phyloP scores from a whole-genome alignment of 2,888 invertebrate species.

The Pogonocherus hispidulus region DNA sequence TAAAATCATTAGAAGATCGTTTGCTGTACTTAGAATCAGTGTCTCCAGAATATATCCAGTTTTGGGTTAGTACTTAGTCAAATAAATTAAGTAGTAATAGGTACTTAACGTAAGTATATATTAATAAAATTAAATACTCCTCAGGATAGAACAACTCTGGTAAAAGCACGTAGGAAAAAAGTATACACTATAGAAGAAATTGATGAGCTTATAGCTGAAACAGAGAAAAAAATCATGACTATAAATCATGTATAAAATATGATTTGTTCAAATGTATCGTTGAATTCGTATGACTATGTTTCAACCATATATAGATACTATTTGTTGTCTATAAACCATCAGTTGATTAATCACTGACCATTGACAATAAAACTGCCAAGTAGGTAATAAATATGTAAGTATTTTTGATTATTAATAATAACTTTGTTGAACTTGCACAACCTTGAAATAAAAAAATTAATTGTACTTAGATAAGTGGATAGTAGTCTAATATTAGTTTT shows the following conservation, averaged over 20 bases:
- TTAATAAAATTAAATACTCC: constrained; percentile 34
- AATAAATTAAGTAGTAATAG: neutral
- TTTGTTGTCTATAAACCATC: neutral
- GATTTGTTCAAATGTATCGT: too few species aligned
- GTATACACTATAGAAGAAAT: constrained; percentile 61
- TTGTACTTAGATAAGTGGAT: too few species aligned
- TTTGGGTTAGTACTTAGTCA: constrained; percentile 71
- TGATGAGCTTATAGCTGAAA: constrained; percentile 61
- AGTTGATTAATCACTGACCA: neutral
- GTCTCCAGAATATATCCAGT: constrained; percentile 85
- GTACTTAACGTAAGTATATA: neutral
- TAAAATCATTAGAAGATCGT: constrained; percentile 82
- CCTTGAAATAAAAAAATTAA: too few species aligned
- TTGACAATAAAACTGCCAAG: neutral
- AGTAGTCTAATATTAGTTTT: too few species aligned
- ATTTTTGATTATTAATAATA: neutral
- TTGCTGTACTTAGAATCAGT: constrained; percentile 80
- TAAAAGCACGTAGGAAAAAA: constrained; percentile 59
- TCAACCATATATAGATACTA: neutral
- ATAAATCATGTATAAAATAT: neutral
- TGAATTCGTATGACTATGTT: too few species aligned
- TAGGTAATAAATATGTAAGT: neutral
- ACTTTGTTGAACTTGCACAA: too few species aligned
- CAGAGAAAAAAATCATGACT: constrained; percentile 50
- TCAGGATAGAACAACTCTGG: constrained; percentile 55